phyloP scores from a whole-genome alignment of 2,113 vertebrate genomes.

The Nycticorax nycticorax region DNA sequence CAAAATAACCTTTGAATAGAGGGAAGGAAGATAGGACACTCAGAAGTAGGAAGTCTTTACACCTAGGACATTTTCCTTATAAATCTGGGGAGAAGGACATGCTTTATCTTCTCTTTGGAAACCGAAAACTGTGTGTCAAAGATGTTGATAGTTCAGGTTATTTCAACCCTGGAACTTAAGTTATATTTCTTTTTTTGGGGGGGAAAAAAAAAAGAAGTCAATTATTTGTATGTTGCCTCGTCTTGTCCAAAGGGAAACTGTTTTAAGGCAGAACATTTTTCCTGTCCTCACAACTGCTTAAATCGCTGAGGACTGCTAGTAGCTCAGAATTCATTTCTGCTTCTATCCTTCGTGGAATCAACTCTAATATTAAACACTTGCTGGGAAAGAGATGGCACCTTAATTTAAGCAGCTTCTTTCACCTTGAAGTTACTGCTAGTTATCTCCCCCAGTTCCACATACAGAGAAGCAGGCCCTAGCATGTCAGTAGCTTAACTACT shows the following conservation, averaged over 20 bases:
- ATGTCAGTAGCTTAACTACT: neutral
- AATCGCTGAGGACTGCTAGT: neutral
- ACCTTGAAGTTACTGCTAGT: neutral
- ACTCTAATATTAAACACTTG: neutral
- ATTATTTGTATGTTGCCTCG: neutral
- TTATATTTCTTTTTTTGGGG: neutral
- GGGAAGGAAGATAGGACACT: neutral
- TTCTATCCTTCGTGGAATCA: neutral
- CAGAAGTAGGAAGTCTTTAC: neutral
- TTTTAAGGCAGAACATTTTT: neutral
- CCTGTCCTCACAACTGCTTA: neutral
- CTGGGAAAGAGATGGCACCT: neutral
- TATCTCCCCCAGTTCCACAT: neutral
- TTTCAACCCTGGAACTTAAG: neutral
- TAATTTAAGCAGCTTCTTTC: neutral
- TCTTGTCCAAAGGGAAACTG: neutral
- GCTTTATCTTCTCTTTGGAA: neutral
- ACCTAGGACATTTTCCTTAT: neutral
- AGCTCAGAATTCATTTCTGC: neutral
- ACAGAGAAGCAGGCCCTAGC: neutral
- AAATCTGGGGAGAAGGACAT: neutral
- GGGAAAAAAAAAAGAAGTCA: no score
- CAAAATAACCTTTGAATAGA: neutral
- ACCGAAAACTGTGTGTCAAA: neutral
- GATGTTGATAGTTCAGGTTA: neutral